Evolutionary conservation across 2,888 invertebrate genomes (phyloP).

Genomic region (Mactromeris polynyma): DNA sequence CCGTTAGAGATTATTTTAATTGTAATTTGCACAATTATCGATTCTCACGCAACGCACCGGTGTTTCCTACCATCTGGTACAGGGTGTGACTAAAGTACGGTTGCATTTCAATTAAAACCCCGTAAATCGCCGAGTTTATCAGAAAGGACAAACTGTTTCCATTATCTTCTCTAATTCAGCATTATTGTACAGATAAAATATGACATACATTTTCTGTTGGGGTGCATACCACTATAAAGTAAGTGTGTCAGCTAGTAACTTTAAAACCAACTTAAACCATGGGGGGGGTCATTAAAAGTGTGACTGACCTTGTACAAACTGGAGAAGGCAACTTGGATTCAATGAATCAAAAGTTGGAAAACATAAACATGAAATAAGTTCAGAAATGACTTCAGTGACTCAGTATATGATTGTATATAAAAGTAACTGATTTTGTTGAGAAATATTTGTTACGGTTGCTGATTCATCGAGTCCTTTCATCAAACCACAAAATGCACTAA

Average conservation of each 20-base stretch:
- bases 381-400: too few relatives aligned
- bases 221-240: not conserved
- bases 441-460: not conserved
- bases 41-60: constrained; percentile 19
- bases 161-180: constrained; percentile 29
- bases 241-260: too few relatives aligned
- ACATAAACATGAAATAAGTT: too few relatives aligned
- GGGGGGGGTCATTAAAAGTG: too few relatives aligned
- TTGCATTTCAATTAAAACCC: constrained; percentile 24
- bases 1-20: not conserved
- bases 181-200: not conserved
- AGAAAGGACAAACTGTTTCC: constrained; percentile 1
- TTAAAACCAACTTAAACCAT: too few relatives aligned
- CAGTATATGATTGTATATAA: too few relatives aligned
- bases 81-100: constrained; percentile 32
- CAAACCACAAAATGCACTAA: constrained; percentile 7
- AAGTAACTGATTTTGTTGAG: too few relatives aligned
- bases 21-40: not conserved
- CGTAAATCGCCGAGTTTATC: constrained; percentile 24
- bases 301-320: too few relatives aligned
- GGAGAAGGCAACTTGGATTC: too few relatives aligned
- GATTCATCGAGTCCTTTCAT: not conserved
- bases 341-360: too few relatives aligned
- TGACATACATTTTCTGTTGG: not conserved
- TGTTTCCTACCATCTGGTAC: constrained; percentile 26